Evolutionary conservation across 2,888 invertebrate genomes (phyloP).

Genomic region (Hydroisotoma schaefferi): DNA sequence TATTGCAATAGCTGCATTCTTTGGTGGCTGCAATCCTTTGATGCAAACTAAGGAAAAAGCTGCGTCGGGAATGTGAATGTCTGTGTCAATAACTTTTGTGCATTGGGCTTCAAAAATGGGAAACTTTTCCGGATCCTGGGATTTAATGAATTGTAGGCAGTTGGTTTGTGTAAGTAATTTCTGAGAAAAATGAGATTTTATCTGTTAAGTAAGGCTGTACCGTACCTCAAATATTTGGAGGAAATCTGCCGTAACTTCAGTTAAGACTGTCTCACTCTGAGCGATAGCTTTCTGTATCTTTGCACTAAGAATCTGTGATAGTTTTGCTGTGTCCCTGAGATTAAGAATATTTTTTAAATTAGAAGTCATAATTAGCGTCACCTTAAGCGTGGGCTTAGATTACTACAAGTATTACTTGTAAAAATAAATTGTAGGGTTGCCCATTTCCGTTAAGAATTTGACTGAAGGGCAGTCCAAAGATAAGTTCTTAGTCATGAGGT

Average conservation of each 20-base stretch:
- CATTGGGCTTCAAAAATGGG: constrained; percentile 50
- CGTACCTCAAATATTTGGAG: not conserved
- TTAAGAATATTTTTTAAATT: not conserved
- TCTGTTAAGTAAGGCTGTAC: too few relatives aligned
- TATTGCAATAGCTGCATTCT: not conserved
- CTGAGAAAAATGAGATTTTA: too few relatives aligned
- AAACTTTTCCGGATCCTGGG: constrained; percentile 53
- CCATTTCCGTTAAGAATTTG: constrained; percentile 37
- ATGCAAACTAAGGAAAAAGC: constrained; percentile 20
- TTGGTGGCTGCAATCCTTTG: constrained; percentile 15
- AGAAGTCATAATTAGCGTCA: not conserved
- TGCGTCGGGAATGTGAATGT: constrained; percentile 10
- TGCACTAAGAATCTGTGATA: not conserved
- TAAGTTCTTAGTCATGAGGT: constrained; percentile 29
- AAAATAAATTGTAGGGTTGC: constrained; percentile 50
- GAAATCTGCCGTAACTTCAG: not conserved
- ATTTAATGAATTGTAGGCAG: too few relatives aligned
- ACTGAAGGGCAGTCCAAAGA: constrained; percentile 17
- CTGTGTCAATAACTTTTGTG: constrained; percentile 16
- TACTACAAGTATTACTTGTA: constrained; percentile 42
- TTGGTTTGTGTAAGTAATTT: too few relatives aligned
- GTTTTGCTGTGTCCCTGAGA: not conserved
- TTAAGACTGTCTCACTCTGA: not conserved
- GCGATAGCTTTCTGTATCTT: not conserved
- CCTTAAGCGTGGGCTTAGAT: too few relatives aligned